Evolutionary conservation across 2,113 vertebrate genomes (phyloP).

Genomic region (Tiliqua scincoides): DNA sequence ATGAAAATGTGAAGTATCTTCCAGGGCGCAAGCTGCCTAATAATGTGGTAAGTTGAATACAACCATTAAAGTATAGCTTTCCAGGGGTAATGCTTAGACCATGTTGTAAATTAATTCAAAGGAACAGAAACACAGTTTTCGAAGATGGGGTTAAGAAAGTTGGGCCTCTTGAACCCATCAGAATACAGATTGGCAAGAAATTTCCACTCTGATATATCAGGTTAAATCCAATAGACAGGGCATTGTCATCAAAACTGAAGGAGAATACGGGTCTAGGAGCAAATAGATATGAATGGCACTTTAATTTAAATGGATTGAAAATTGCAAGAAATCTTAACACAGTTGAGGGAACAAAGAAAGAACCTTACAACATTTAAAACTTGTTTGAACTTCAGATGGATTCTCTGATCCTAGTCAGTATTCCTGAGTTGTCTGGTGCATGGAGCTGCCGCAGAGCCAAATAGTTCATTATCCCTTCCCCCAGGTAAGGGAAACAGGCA

Average conservation of each 20-base stretch:
- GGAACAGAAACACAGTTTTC: background rate
- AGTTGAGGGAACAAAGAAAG: background rate
- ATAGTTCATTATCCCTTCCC: too few species aligned
- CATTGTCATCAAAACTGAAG: background rate
- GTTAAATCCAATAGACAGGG: background rate
- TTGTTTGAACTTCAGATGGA: background rate
- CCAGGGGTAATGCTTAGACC: too few species aligned
- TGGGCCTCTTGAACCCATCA: too few species aligned
- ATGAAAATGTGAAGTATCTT: constrained; percentile 87
- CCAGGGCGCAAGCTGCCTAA: constrained; percentile 81
- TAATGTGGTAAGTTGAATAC: constrained; percentile 79
- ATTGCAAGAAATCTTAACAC: background rate
- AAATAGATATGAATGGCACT: background rate
- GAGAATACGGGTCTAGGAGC: background rate
- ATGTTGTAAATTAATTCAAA: background rate
- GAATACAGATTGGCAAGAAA: background rate
- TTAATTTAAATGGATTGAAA: background rate
- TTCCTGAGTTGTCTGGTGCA: background rate
- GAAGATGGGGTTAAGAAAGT: too few species aligned
- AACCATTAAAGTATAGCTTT: background rate
- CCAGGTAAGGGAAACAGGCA: too few species aligned
- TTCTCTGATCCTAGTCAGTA: background rate
- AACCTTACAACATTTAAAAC: background rate
- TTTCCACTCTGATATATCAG: background rate
- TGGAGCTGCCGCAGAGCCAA: too few species aligned